Evolutionary conservation across 1,140 invertebrate species (phyloP), one percentile per base, ranked within the genome.

Genomic region (Brachionus angularis): DNA sequence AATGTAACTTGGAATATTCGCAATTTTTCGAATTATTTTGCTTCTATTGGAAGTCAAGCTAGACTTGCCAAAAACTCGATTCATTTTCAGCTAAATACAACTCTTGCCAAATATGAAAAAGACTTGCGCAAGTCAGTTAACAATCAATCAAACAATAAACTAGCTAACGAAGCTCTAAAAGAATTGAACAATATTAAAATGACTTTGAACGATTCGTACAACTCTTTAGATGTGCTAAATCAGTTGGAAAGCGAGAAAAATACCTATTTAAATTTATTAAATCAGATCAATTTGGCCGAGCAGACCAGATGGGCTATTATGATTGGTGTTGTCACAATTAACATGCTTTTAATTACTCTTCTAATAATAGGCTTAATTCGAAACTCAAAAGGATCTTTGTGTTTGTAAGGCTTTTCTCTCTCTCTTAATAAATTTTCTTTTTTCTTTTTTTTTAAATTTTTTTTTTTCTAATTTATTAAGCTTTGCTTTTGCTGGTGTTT

Each of bases 251-350:
- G 47, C 10, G 62, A 67, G 2, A 67, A 47, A 46, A 50, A 47
- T 25, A 16, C 44, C n/a, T 67, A 67, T 46, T n/a, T 33, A 10
- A 34, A 12, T 5, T n/a, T 47, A 33, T 31, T 67, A 42, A 50
- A 29, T 23, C 42, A 50, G 14, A 47, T 67, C 7, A 16, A 50
- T 14, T 18, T 50, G 21, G 16, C 36, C 8, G 62, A 67, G 47
- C 42, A 67, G 33, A 67, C 62, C 1, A 67, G 62, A 49, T 67
- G 62, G 62, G 62, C 62, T 12, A 50, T 67, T 10, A 67, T 67
- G 62, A 67, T 67, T 25, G 62, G 62, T 25, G 62, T 67, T 12
- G 62, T 67, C 2, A 67, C 62, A 12, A 16, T 67, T 2, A 67
- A 67, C 47, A 67, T 67, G 62, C 29, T 67, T 7, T 14, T 67